Evolutionary conservation across 2,113 vertebrate species (phyloP).

Genomic region (Chroicocephalus ridibundus): DNA sequence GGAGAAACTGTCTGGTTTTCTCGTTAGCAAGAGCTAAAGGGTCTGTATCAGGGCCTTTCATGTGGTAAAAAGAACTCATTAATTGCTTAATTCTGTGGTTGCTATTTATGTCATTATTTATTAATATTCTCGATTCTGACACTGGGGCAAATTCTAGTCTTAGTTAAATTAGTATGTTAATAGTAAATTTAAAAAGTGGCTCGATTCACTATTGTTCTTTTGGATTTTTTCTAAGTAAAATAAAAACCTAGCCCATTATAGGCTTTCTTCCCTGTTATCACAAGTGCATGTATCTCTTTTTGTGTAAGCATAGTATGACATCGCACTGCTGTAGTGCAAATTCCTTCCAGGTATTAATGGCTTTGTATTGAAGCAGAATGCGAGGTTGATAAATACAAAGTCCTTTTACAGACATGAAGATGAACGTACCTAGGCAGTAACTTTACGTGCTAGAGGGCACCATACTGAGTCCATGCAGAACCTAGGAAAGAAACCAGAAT

Average conservation of each 20-base stretch:
- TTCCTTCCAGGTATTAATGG: not conserved
- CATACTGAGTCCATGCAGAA: not conserved
- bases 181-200: not conserved
- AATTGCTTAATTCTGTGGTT: slow-evolving; percentile 55
- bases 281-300: not conserved
- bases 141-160: not conserved
- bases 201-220: slow-evolving; percentile 39
- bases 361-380: not conserved
- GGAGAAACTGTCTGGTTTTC: slow-evolving; percentile 57
- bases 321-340: not conserved
- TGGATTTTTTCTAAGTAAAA: slow-evolving; percentile 28
- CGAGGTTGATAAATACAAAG: not conserved
- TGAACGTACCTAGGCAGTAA: fast-evolving
- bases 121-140: slow-evolving; percentile 59
- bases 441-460: not conserved
- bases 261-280: not conserved
- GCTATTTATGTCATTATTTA: slow-evolving; percentile 62
- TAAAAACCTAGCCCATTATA: not conserved
- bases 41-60: slow-evolving; percentile 45
- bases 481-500: not conserved
- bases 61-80: slow-evolving; percentile 60
- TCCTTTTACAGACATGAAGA: not conserved
- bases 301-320: not conserved
- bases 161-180: slow-evolving; percentile 46
- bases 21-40: slow-evolving; percentile 63